Evolutionary conservation across 2,888 invertebrate species (phyloP), one percentile per base, ranked within the genome.

Genomic region (Pristionchus exspectatus): DNA sequence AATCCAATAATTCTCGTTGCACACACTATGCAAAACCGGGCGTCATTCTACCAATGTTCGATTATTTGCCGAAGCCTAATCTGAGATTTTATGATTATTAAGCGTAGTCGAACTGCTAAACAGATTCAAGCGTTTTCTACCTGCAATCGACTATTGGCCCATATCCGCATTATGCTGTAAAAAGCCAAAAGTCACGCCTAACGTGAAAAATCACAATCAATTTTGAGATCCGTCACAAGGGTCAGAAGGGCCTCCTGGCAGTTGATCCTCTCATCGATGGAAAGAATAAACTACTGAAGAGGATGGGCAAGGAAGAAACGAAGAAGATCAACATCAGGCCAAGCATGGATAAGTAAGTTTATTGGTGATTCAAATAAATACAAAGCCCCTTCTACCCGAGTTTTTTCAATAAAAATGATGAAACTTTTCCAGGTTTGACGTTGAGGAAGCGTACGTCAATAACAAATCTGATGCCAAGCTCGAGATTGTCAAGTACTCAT

Each of bases 401-500:
- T 38, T 38, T 38, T 38, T 38, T 33, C 12, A 9, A 50, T 50
- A 12, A 50, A 50, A 50, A 50, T 77, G 7, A 3, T 30, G 33
- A 74, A 38, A 77, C 30, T 4, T 12, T 69, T 33, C 0, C 72
- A 72, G 72, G 18, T 72, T 72, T 30, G 72, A 72, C 16, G 33
- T 33, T 16, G 72, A 72, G 10, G 72, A 72, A 33, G 14, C 21
- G 24, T 24, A 10, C 12, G 44, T 24, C 7, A 81, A 7, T 10
- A 50, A 12, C 1, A 24, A 21, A 81, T n/a, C 50, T 21, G 38
- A 74, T 2, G 50, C 54, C 3, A 24, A 44, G 21, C 74, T 92
- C 21, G 95, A 95, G 89, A 92, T 95, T 30, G 95, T 95, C 59
- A 95, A 95, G 89, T 91, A 92, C 81, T 92, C 93, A 24, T 90